phyloP scores from a whole-genome alignment of 2,888 invertebrate genomes.

The Hypselothyrea guttata region DNA sequence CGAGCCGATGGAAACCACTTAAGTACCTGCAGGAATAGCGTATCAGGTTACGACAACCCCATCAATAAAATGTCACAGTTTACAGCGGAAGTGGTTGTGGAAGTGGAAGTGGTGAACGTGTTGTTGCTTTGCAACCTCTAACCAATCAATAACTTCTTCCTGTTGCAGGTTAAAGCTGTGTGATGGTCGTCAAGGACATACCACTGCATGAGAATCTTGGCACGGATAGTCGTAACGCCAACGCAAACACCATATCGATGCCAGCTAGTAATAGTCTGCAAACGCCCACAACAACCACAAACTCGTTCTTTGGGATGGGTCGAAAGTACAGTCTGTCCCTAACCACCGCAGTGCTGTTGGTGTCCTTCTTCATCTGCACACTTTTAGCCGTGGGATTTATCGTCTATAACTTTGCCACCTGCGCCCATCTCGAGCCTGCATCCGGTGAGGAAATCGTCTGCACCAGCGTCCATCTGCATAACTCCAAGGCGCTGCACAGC shows the following conservation, averaged over 20 bases:
- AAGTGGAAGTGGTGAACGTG: constrained; percentile 44
- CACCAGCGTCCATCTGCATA: constrained; percentile 66
- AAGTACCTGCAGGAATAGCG: constrained; percentile 34
- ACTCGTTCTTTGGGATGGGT: constrained; percentile 58
- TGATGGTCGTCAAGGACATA: constrained; percentile 79
- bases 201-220: constrained; percentile 76
- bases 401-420: constrained; percentile 89
- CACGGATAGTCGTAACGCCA: constrained; percentile 61
- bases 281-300: constrained; percentile 36
- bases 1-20: constrained; percentile 54
- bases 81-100: constrained; percentile 45
- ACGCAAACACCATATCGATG: constrained; percentile 27
- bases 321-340: constrained; percentile 86
- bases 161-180: constrained; percentile 24
- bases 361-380: constrained; percentile 86
- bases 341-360: constrained; percentile 85
- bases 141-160: constrained; percentile 29
- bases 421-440: constrained; percentile 82
- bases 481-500: constrained; percentile 46
- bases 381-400: constrained; percentile 88
- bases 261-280: constrained; percentile 21
- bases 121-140: no score
- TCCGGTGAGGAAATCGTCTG: constrained; percentile 75
- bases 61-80: constrained; percentile 31
- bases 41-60: neutral